Percentiles rank a stretch among this genome's conserved stretches.
These are phyloP conservation scores for Mesoligia furuncula DNA, from an alignment of 2,888 invertebrate species.

Conservation along the genomic window DNA sequence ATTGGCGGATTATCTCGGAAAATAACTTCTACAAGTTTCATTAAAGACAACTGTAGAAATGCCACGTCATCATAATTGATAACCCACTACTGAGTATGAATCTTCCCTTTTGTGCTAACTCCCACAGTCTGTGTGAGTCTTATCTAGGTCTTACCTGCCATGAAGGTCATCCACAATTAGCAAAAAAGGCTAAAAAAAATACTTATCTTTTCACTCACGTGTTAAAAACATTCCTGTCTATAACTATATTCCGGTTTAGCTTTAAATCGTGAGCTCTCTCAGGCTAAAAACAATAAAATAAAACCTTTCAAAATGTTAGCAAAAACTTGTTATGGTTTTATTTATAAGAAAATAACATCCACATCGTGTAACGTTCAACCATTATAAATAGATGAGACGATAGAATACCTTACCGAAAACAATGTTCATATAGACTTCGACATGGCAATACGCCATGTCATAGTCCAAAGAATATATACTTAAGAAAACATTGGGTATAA, in stretches of 20 bases:
- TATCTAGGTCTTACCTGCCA: background rate
- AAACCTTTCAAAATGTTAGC: background rate
- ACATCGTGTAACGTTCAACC: background rate
- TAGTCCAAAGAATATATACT: slow-evolving; percentile 1
- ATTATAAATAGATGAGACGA: background rate
- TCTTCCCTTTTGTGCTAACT: background rate
- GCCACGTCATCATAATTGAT: background rate
- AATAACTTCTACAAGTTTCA: background rate
- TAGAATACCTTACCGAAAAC: background rate
- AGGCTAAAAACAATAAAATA: slow-evolving; percentile 4
- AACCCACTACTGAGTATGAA: background rate
- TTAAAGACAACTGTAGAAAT: background rate
- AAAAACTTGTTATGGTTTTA: slow-evolving; percentile 15
- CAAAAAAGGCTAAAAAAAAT: background rate
- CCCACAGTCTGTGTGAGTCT: background rate
- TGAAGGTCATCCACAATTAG: background rate
- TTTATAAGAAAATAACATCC: slow-evolving; percentile 11
- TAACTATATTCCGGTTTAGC: slow-evolving; percentile 11
- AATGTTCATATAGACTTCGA: background rate
- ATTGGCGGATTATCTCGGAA: background rate
- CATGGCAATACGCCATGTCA: background rate
- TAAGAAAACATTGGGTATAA: background rate
- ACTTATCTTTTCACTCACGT: background rate
- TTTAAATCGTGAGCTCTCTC: background rate
- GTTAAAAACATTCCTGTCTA: background rate